phyloP scores from a whole-genome alignment of 2,888 invertebrate genomes.

The Drosophila cognata region DNA sequence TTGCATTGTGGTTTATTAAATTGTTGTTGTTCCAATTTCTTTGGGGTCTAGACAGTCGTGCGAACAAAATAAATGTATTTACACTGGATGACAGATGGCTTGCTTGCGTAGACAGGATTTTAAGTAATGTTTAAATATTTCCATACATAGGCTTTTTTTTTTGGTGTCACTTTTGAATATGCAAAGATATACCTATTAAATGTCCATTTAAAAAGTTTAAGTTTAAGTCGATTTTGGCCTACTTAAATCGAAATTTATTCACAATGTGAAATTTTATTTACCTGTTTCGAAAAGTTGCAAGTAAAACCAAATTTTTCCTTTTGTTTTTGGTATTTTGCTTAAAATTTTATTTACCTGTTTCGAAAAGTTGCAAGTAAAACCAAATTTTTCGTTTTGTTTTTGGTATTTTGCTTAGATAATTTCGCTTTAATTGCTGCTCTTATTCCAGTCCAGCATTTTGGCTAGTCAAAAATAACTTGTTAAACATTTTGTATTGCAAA shows the following conservation, averaged over 20 bases:
- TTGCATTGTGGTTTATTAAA: conserved; percentile 62
- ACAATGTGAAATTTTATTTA: not conserved
- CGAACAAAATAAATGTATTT: conserved; percentile 67
- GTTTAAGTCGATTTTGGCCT: not conserved
- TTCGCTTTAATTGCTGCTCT: too few relatives aligned
- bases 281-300: not conserved
- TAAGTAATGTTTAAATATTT: conserved; percentile 18
- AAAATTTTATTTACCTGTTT: not conserved
- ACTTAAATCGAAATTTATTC: not conserved
- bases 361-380: not conserved
- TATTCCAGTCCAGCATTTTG: not conserved
- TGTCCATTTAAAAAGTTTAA: too few relatives aligned
- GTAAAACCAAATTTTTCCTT: not conserved
- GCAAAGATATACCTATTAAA: too few relatives aligned
- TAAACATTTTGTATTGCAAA: not conserved
- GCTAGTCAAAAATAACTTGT: not conserved
- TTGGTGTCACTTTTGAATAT: not conserved
- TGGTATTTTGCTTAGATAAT: not conserved
- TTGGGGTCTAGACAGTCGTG: conserved; percentile 49
- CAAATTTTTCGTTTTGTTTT: not conserved
- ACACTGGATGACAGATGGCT: conserved; percentile 66
- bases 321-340: not conserved
- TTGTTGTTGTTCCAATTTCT: conserved; percentile 55
- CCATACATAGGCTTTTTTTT: conserved; percentile 1
- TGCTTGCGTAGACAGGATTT: conserved; percentile 35